Evolutionary conservation across 2,113 vertebrate genomes (phyloP), one percentile per base, ranked within the genome.

Genomic region (Eudyptes chrysolophus): DNA sequence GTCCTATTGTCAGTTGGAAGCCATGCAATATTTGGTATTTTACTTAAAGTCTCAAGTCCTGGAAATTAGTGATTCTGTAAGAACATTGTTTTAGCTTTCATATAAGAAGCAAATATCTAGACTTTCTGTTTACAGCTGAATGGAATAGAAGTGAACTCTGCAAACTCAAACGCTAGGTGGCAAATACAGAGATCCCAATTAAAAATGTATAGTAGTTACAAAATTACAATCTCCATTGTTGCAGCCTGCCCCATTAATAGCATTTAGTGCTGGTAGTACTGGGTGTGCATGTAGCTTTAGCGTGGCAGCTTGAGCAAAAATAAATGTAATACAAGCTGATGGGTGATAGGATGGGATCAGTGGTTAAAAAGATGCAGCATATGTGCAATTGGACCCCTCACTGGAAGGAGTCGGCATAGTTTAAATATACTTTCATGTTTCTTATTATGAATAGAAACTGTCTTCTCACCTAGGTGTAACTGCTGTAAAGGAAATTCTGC

Each of bases 161-260:
- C 10, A 57, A 72, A 57, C 22, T 87, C 79, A 77, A 84, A 81
- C 42, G 62, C 34, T 61, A 58, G 32, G 55, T 90, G 72, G 42
- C 66, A 89, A 96, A 81, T 86, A 29, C 15, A 66, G 25, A 36
- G 11, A 20, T 42, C 40, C 13, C 30, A 16, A 17, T 75, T 48
- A 34, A 61, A 90, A 55, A 11, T 2, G 1, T 12, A 0, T 9
- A 6, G 24, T 38, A 64, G 26, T 18, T n/a, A 7, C 54, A 77
- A 46, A 91, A 7, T 32, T 54, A 6, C 4, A 7, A 3, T 52
- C 38, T 61, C 38, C 4, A 2, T 46, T 51, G 40, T 44, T 52
- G 48, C 82, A 81, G 57, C 46, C 78, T 71, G 30, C 30, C 44
- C 42, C 40, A 2, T 74, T 30, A 17, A 36, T 32, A 60, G 52